phyloP scores from a whole-genome alignment of 1,140 invertebrate species.

The Calycopis cecrops region DNA sequence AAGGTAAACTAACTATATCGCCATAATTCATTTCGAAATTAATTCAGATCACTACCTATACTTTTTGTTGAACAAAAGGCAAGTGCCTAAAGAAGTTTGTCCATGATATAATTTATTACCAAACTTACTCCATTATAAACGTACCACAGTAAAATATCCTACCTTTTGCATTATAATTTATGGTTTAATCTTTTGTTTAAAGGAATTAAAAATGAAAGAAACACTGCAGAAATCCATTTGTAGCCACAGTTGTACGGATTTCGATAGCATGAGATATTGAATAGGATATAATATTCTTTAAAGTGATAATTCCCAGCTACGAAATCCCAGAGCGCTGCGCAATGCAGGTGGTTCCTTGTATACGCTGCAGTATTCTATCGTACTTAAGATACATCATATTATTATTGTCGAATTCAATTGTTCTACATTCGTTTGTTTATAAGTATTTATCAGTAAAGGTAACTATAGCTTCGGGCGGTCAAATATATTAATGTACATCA shows the following conservation, averaged over 20 bases:
- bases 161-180: background rate
- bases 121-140: constrained; percentile 5
- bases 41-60: constrained; percentile 8
- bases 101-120: constrained; percentile 2
- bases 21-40: constrained; percentile 7
- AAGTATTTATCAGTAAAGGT: too few relatives aligned
- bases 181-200: background rate
- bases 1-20: background rate
- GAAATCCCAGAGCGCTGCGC: background rate
- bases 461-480: too few relatives aligned
- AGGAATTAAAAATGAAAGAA: background rate
- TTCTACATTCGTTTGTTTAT: too few relatives aligned
- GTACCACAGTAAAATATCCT: background rate
- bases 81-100: constrained; percentile 3
- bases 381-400: background rate
- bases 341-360: background rate
- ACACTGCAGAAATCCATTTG: constrained; percentile 5
- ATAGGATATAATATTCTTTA: background rate
- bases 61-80: constrained; percentile 3
- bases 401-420: too few relatives aligned
- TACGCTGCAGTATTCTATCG: background rate
- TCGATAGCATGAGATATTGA: constrained; percentile 1
- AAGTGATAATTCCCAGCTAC: background rate
- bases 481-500: too few relatives aligned
- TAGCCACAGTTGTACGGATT: background rate